Evolutionary conservation across 2,113 vertebrate genomes (phyloP).

Genomic region (Phainopepla nitens): DNA sequence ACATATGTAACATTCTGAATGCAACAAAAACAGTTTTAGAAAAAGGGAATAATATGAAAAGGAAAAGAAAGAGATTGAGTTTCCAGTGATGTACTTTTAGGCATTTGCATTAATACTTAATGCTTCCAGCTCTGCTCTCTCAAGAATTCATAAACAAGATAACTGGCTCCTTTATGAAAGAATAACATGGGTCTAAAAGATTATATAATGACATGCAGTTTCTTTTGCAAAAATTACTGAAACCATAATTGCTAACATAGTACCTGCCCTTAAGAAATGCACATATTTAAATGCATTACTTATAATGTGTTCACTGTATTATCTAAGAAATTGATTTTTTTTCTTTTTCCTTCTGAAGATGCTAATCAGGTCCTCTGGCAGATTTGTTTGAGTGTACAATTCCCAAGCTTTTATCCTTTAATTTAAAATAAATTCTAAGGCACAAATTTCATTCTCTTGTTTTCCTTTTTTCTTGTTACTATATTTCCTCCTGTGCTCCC

Average conservation of each 20-base stretch:
- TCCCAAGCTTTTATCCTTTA: conserved; percentile 12
- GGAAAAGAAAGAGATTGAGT: not conserved
- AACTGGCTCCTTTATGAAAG: conserved; percentile 48
- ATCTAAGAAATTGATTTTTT: not conserved
- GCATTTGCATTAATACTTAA: conserved; percentile 48
- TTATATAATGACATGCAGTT: conserved; percentile 15
- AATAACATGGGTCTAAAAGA: conserved; percentile 15
- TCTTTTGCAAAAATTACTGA: conserved; percentile 29
- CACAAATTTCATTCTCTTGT: not conserved
- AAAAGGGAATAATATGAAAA: not conserved
- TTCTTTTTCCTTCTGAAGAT: conserved; percentile 24
- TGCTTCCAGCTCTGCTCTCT: conserved; percentile 22
- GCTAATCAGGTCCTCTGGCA: conserved; percentile 30
- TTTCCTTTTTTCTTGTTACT: not conserved
- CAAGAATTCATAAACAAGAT: conserved; percentile 57
- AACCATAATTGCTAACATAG: not conserved
- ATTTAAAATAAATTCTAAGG: conserved; percentile 37
- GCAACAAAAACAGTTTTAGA: not conserved
- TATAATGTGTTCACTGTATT: conserved; percentile 39
- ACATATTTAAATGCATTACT: conserved; percentile 51
- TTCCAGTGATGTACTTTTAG: conserved; percentile 21
- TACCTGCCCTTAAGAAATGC: conserved; percentile 32
- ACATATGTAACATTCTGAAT: not conserved
- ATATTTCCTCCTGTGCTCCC: not conserved
- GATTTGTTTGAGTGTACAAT: not conserved